A percentile compares a stretch with the other conserved stretches of the same genome.
These are phyloP conservation scores for Melanotaenia pygmaea DNA, from an alignment of 2,797 vertebrate species.

Conservation along the genomic window DNA sequence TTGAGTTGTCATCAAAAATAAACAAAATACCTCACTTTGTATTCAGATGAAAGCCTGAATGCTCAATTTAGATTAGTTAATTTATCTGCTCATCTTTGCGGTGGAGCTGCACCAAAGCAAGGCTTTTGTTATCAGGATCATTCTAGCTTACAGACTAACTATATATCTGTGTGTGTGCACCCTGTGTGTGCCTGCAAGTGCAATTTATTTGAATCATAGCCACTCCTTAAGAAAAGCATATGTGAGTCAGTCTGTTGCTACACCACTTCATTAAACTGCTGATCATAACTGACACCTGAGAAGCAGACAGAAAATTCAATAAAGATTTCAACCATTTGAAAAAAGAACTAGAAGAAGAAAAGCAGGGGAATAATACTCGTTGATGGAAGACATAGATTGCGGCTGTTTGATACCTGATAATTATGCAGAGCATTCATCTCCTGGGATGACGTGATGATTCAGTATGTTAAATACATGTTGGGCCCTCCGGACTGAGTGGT, in stretches of 20 bases:
- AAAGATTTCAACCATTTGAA: conserved; percentile 35
- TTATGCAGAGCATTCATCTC: conserved; percentile 34
- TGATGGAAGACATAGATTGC: conserved; percentile 1
- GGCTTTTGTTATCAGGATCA: conserved; percentile 17
- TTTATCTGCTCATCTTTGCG: conserved; percentile 47
- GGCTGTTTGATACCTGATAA: conserved; percentile 36
- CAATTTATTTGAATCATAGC: conserved; percentile 58
- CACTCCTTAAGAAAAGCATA: conserved; percentile 41
- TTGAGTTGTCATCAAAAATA: conserved; percentile 38
- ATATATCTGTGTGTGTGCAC: background rate
- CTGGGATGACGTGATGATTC: conserved; percentile 25
- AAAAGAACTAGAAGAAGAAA: background rate
- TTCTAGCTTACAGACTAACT: conserved; percentile 19
- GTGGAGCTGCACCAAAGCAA: conserved; percentile 13
- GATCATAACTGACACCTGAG: conserved; percentile 39
- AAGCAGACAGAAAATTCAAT: conserved; percentile 4
- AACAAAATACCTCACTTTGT: conserved; percentile 25
- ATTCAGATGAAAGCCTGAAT: conserved; percentile 46
- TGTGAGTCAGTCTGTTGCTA: conserved; percentile 48
- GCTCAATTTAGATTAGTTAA: conserved; percentile 29
- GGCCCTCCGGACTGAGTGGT: background rate
- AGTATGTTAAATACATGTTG: conserved; percentile 23
- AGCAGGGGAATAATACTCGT: background rate
- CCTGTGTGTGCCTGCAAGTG: conserved; percentile 25
- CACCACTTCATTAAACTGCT: conserved; percentile 52